Base-by-base conservation (phyloP, 2,797 vertebrate genomes). In the Periophthalmus magnuspinnatus region DNA sequence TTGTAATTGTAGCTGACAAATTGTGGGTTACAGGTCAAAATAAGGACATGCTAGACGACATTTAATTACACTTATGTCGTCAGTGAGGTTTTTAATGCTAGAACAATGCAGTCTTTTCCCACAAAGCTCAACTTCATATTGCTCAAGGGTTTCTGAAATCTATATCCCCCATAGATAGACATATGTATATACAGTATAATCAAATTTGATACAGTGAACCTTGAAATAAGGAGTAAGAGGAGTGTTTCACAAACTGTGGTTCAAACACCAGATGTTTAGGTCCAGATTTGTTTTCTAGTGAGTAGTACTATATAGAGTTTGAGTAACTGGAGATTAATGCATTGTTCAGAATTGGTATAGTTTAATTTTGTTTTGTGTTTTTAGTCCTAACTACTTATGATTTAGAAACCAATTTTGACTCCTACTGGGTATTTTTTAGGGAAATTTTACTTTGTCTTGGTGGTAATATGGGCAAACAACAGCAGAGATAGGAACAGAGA, bases 151-250 rank as follows among this genome's bases (percentile, higher is more conserved):
- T 45, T 0, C 48, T 80, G 70, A 82, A 81, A 79, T 70, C 65
- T 62, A 74, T 81, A 61, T 86, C 80, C 86, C 77, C 67, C 78
- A 77, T 60, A 84, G 79, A 78, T 79, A 70, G 72, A 78, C 64
- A 71, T 77, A 81, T 7, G 21, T 13, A 71, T 77, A 80, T 14
- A 21, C 13, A 36, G 3, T 79, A 83, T 86, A 79, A 86, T 84
- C 68, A 56, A 69, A 62, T 66, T 54, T 41, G 57, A 61, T 65
- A 57, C 67, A 65, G 28, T 56, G 82, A 75, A 78, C 77, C 72
- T 61, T 58, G 33, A 69, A 72, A 73, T 62, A 56, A 69, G 68
- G 64, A 60, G 72, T 75, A 70, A n/a, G 32, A 41, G 70, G 4
- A 75, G 80, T 67, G 68, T 34, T 36, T n/a, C 6, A 1, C 58